phyloP scores from a whole-genome alignment of 2,888 invertebrate genomes.

The Megamerina dolium region DNA sequence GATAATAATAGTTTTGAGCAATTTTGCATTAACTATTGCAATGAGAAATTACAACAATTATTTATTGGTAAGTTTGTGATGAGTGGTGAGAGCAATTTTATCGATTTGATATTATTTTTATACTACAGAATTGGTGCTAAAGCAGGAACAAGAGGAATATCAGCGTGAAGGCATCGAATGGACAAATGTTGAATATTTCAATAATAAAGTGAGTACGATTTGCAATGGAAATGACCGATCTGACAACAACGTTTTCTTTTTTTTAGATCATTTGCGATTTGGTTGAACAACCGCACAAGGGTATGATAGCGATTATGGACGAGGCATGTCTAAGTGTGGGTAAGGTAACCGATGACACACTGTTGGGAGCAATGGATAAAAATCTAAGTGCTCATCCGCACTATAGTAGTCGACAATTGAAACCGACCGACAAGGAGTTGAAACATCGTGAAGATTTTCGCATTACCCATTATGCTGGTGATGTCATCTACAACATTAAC shows the following conservation, averaged over 20 bases:
- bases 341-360: constrained; percentile 75
- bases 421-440: constrained; percentile 74
- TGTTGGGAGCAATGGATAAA: constrained; percentile 89
- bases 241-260: constrained; percentile 1
- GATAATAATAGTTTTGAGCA: constrained; percentile 97
- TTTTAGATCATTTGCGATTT: constrained; percentile 78
- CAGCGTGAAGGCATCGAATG: constrained; percentile 91
- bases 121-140: constrained; percentile 80
- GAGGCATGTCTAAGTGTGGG: constrained; percentile 96
- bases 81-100: not conserved
- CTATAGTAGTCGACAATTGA: constrained; percentile 80
- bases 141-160: constrained; percentile 98
- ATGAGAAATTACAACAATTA: constrained; percentile 95
- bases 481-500: constrained; percentile 82
- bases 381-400: constrained; percentile 80
- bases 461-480: constrained; percentile 93
- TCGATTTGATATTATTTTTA: constrained; percentile 12
- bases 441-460: constrained; percentile 74
- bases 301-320: constrained; percentile 89
- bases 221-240: not conserved
- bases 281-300: constrained; percentile 89
- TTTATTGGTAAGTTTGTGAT: constrained; percentile 68
- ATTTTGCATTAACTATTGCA: constrained; percentile 98
- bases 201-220: constrained; percentile 66
- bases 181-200: constrained; percentile 93